Percentiles rank a stretch among this genome's conserved stretches.
Evolutionary conservation across 2,113 vertebrate species (phyloP).

Genomic region (Cettia cetti): DNA sequence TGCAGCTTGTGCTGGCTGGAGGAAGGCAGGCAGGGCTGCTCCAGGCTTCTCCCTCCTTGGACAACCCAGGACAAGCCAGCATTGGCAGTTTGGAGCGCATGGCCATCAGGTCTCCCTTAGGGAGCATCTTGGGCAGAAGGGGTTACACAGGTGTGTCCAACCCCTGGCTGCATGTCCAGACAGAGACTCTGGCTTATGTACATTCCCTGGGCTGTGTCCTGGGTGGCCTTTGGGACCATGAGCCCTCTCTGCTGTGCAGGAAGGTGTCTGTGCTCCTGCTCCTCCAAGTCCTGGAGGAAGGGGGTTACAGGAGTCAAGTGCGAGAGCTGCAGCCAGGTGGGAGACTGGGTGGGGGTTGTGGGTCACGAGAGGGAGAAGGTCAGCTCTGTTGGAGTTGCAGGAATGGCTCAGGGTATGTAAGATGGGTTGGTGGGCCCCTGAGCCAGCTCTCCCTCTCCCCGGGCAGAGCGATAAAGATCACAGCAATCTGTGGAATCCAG

Average conservation of each 20-base stretch:
- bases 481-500: slow-evolving; percentile 37
- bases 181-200: neutral
- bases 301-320: neutral
- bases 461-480: neutral
- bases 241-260: neutral
- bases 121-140: neutral
- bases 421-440: neutral
- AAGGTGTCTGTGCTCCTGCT: neutral
- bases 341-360: neutral
- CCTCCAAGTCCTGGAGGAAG: neutral
- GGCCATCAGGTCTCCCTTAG: neutral
- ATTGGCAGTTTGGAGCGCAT: neutral
- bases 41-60: neutral
- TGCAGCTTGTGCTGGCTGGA: neutral
- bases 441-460: neutral
- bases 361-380: neutral
- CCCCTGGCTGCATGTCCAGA: neutral
- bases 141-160: neutral
- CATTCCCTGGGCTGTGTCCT: neutral
- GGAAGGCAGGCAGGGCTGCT: neutral
- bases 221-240: neutral
- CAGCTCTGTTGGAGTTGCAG: neutral
- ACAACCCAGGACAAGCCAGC: neutral
- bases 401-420: neutral
- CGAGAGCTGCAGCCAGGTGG: neutral